Percentiles rank a stretch among this genome's conserved stretches.
phyloP scores from a whole-genome alignment of 2,888 invertebrate species.

The Drosophila neotestacea region DNA sequence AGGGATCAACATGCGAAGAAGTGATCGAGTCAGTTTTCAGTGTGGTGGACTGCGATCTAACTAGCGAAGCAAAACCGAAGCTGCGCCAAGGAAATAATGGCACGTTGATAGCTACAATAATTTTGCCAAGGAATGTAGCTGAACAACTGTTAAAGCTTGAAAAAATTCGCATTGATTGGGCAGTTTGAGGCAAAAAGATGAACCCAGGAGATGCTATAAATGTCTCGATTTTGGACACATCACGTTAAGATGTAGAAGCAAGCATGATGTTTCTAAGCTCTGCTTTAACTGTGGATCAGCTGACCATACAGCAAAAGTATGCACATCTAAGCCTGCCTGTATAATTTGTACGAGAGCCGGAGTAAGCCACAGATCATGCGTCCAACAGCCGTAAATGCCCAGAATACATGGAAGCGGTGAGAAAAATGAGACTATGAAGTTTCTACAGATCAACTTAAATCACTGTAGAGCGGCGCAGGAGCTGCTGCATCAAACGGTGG shows the following conservation, averaged over 20 bases:
- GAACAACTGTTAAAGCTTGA: background rate
- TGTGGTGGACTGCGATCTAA: background rate
- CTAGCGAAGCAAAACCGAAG: background rate
- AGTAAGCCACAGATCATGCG: no score
- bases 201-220: background rate
- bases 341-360: no score
- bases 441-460: background rate
- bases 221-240: no score
- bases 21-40: background rate
- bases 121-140: no score
- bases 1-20: background rate
- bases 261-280: no score
- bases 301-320: no score
- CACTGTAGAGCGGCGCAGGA: background rate
- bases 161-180: background rate
- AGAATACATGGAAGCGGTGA: background rate
- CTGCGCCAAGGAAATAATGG: no score
- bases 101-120: no score
- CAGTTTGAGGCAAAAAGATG: background rate
- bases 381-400: background rate
- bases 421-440: background rate
- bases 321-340: no score
- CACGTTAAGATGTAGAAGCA: no score
- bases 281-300: no score
- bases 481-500: background rate